Evolutionary conservation across 2,888 invertebrate genomes (phyloP).

Genomic region (Caenorhabditis sp.): DNA sequence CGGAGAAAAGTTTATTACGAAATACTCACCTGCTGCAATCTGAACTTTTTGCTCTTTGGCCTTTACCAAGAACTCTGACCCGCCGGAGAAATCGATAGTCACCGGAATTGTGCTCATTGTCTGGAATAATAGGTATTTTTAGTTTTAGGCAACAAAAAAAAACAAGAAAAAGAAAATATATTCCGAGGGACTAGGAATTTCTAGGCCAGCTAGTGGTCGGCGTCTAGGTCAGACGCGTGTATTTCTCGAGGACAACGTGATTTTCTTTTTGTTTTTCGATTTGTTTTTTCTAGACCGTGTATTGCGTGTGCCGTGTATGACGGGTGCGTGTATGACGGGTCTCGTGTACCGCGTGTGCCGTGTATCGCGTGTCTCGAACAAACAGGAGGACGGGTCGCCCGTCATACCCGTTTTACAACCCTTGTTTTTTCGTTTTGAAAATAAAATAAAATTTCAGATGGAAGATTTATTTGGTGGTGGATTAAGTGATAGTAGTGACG

Average conservation of each 20-base stretch:
- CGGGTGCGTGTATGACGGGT: too few relatives aligned
- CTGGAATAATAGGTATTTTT: background rate
- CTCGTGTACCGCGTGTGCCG: too few relatives aligned
- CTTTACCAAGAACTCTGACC: constrained; percentile 38
- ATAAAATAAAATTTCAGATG: background rate
- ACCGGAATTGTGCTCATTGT: constrained; percentile 15
- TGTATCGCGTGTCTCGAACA: too few relatives aligned
- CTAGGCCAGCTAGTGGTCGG: background rate
- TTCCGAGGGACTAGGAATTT: constrained; percentile 11
- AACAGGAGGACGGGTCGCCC: too few relatives aligned
- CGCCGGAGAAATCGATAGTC: constrained; percentile 40
- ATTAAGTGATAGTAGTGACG: constrained; percentile 44
- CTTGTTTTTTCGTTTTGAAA: background rate
- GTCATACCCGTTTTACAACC: too few relatives aligned
- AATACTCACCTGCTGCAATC: constrained; percentile 17
- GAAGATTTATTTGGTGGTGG: constrained; percentile 43
- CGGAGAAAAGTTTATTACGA: background rate
- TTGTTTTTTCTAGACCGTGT: too few relatives aligned
- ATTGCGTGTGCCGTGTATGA: too few relatives aligned
- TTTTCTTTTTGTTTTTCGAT: constrained; percentile 2
- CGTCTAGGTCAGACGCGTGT: background rate
- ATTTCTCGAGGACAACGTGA: background rate
- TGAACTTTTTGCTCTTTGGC: constrained; percentile 32
- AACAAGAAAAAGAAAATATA: constrained; percentile 7
- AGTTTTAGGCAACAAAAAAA: background rate